Base-by-base conservation (phyloP, 37 sponge, comb jelly and placozoan genomes). In the Halisarca cf. caerulea region DNA sequence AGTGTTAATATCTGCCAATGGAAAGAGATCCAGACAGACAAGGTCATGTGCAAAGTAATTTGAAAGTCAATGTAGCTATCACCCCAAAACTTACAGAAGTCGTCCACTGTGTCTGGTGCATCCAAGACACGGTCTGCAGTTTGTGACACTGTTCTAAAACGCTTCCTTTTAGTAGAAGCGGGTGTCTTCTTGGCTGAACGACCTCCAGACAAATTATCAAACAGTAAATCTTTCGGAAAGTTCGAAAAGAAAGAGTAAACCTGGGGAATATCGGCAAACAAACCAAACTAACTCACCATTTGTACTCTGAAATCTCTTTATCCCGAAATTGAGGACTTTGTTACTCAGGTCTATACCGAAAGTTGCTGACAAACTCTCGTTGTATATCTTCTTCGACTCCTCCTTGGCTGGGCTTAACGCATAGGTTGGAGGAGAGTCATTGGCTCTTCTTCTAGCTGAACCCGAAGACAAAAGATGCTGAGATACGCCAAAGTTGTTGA, bases 81-180 rank as follows among this genome's bases (percentile, higher is more conserved):
- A 33, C 5, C 18, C 32, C 39, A 20, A 15, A 34, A 71, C 88
- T 91, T 66, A 91, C 92, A 94, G 84, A 88, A 96, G 82, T 96
- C 97, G 83, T 94, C 86, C 57, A 91, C 79, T 11, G 90, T 54
- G 51, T 94, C 87, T 38, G 97, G 97, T 28, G 96, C 96, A 86
- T 96, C 97, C 43, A 96, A 84, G 4, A 94, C 90, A 78, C 91
- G 87, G 36, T 94, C 92, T 20, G 97, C 89, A 47, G 87, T 64
- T 43, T 81, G 84, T 57, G 97, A 94, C 15, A 91, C 58, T 45
- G 80, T 84, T 20, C 92, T 55, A 0, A 47, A 8, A 37, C 51
- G 81, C 59, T 81, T 58, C 38, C 32, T 85, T 0, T 15, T 38
- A 27, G 28, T 47, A 5, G 87, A n/a, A 28, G 86, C 39, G 11